phyloP scores from a whole-genome alignment of 2,113 vertebrate genomes.

The Thamnophis sirtalis region DNA sequence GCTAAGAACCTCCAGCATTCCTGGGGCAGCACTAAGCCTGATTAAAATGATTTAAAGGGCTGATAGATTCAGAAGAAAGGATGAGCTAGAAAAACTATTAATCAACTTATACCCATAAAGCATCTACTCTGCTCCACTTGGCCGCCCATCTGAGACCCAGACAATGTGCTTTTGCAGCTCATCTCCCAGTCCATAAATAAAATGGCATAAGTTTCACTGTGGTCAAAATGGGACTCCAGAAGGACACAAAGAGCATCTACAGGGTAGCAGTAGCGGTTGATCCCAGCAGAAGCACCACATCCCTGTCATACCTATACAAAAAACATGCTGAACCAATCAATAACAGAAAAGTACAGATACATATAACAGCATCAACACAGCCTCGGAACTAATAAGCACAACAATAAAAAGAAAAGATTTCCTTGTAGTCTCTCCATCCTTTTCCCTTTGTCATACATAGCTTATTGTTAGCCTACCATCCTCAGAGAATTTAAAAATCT shows the following conservation, averaged over 20 bases:
- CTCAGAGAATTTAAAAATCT: background rate
- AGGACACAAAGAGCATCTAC: background rate
- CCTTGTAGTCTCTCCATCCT: background rate
- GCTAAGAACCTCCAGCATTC: background rate
- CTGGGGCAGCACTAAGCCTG: slow-evolving; percentile 2
- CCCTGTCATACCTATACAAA: background rate
- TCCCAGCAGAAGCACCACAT: background rate
- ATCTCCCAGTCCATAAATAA: background rate
- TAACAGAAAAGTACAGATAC: background rate
- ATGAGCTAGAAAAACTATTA: background rate
- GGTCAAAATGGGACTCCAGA: background rate
- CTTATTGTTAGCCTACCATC: background rate
- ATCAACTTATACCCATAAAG: background rate
- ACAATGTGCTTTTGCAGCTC: background rate
- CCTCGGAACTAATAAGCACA: background rate
- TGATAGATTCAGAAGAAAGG: background rate
- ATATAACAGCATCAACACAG: background rate
- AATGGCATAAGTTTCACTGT: background rate
- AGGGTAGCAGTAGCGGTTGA: background rate
- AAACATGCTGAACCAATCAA: background rate
- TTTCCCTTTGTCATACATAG: background rate
- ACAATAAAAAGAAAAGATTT: background rate
- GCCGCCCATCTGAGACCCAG: background rate
- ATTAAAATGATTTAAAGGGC: slow-evolving; percentile 41
- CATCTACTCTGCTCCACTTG: background rate